These are phyloP conservation scores for Cabera pusaria DNA, from an alignment of 2,888 invertebrate species.

Conservation along the genomic window DNA sequence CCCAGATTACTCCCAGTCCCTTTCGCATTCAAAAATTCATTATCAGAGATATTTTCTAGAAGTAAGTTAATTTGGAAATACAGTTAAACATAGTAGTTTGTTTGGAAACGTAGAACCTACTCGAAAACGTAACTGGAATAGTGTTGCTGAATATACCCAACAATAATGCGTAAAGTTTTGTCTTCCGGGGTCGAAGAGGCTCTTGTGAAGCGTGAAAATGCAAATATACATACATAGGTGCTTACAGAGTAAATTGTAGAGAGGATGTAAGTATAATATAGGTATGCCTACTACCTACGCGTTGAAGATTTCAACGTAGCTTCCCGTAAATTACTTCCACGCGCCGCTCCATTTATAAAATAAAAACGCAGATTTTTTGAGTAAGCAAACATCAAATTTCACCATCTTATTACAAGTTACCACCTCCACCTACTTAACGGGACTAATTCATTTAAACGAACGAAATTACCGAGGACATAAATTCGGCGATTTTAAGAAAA, in stretches of 20 bases:
- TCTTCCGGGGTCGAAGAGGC: constrained; percentile 43
- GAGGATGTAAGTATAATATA: too few relatives aligned
- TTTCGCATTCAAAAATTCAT: constrained; percentile 2
- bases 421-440: constrained; percentile 35
- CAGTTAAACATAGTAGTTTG: constrained; percentile 12
- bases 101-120: constrained; percentile 12
- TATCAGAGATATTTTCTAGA: constrained; percentile 7
- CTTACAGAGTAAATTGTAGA: too few relatives aligned
- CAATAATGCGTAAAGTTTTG: constrained; percentile 50
- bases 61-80: constrained; percentile 13
- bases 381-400: constrained; percentile 32
- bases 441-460: constrained; percentile 48
- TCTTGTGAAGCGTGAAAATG: constrained; percentile 35
- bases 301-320: neutral
- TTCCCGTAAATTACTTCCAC: constrained; percentile 13
- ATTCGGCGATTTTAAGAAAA: constrained; percentile 69
- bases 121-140: constrained; percentile 23
- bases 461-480: constrained; percentile 55
- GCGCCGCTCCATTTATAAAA: too few relatives aligned
- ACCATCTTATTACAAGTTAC: constrained; percentile 31
- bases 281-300: too few relatives aligned
- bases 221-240: constrained; percentile 39
- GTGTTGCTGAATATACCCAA: constrained; percentile 40
- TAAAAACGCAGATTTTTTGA: constrained; percentile 19
- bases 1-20: neutral